A percentile compares a stretch with the other conserved stretches of the same genome.
Conservation (phyloP, 2,888 invertebrate species). For the Volucella bombylans region DNA sequence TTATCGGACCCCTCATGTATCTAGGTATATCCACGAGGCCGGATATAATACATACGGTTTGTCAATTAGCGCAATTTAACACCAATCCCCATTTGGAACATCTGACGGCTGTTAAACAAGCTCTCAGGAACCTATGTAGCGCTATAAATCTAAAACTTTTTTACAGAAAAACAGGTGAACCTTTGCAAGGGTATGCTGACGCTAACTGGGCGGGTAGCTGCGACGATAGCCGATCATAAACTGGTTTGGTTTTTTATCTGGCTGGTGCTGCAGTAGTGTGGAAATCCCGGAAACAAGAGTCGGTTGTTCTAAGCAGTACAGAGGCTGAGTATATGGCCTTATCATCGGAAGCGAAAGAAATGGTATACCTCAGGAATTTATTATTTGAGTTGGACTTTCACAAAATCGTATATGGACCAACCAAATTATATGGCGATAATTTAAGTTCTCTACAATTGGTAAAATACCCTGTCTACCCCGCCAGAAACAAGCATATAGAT, state of each 20-base stretch:
- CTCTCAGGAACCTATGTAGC: conserved; percentile 43
- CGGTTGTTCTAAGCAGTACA: conserved; percentile 9
- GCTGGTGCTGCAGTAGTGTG: neutral
- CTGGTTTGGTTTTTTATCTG: conserved; percentile 32
- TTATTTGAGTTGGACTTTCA: too few relatives aligned
- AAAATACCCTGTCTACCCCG: conserved; percentile 1
- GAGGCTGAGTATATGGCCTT: conserved; percentile 16
- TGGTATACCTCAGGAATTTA: conserved; percentile 6
- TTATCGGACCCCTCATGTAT: conserved; percentile 58
- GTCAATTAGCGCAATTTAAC: conserved; percentile 51
- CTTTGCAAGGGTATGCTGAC: conserved; percentile 49
- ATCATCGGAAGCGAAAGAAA: conserved; percentile 22
- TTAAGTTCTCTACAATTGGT: conserved; percentile 1
- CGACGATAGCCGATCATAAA: conserved; percentile 47
- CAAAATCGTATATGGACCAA: neutral
- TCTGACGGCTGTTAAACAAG: conserved; percentile 44
- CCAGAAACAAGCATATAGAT: conserved; percentile 3
- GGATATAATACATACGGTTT: conserved; percentile 48
- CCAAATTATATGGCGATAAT: too few relatives aligned
- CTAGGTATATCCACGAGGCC: conserved; percentile 44
- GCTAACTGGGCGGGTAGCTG: conserved; percentile 46
- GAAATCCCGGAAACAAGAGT: neutral
- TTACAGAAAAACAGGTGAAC: conserved; percentile 38
- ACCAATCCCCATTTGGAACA: conserved; percentile 46
- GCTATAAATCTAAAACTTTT: conserved; percentile 43